Evolutionary conservation across 30 jellyfish, hydroid and myxozoan genomes (phyloP), one percentile per base, ranked within the genome.

Genomic region (Turritopsis rubra): DNA sequence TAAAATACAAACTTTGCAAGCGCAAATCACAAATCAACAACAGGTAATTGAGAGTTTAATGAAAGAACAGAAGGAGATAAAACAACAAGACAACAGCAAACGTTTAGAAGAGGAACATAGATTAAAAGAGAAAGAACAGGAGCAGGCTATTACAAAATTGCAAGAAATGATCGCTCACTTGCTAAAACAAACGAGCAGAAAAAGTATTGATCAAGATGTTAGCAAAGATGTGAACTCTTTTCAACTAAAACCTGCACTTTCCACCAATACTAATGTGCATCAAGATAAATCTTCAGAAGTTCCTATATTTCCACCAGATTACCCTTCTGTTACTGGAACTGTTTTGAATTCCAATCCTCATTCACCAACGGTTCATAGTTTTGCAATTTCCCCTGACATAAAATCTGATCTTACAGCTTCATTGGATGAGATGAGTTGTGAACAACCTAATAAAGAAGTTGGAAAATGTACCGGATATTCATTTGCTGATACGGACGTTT

Each of bases 1-100:
- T 29, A 96, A 94, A 71, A 86, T 94, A 28, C 96, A 94, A 73
- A 87, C 87, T 53, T 86, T 94, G 81, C 97, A 94, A 73, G 53
- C 83, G 17, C 99, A 94, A 79, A 80, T 91, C 7, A 66, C 82
- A 18, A 91, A 84, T 29, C 97, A 91, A 80, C 97, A 91, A 70
- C 80, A 77, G 75, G 76, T 87, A 28, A 91, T 91, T 52, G 92
- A 85, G 65, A 84, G 79, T 81, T 81, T 91, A 21, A 84, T 91
- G 21, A 84, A 83, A 18, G 93, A 83, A 73, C 96, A 91, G 79
- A 88, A 87, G 66, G 9, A 65, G 66, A 66, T 25, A 71, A 85
- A 84, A 29, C 85, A 89, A 25, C 88, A 84, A 76, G 54, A 54
- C n/a, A 52, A 18, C 53, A 25, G 21, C 70, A 22, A 52, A 20